These are phyloP conservation scores for Flexamia atlantica DNA, from an alignment of 2,888 invertebrate species.

Conservation along the genomic window DNA sequence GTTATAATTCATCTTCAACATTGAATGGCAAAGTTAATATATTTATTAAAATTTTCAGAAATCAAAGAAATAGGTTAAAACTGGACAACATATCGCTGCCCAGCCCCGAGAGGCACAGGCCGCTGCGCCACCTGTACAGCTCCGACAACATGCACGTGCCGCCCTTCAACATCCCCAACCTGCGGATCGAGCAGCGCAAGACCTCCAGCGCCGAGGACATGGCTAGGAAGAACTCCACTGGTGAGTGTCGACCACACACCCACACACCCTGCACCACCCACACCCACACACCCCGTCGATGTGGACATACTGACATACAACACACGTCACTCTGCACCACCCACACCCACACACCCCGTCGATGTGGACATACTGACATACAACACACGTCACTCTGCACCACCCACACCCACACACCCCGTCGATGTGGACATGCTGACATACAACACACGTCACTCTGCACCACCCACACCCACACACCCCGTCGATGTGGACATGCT, in stretches of 20 bases:
- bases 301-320: conserved; percentile 24
- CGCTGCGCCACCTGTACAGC: conserved; percentile 88
- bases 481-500: not conserved
- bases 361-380: not conserved
- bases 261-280: conserved; percentile 5
- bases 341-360: conserved; percentile 7
- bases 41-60: conserved; percentile 79
- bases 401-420: conserved; percentile 6
- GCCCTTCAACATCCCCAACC: conserved; percentile 92
- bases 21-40: too few species aligned
- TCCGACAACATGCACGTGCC: conserved; percentile 92
- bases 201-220: conserved; percentile 95
- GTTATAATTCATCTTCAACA: too few species aligned
- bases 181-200: conserved; percentile 91
- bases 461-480: not conserved
- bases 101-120: conserved; percentile 86
- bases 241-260: conserved; percentile 73
- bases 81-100: conserved; percentile 87
- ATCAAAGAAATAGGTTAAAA: conserved; percentile 93
- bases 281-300: conserved; percentile 5
- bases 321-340: not conserved
- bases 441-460: too few species aligned
- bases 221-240: conserved; percentile 91
- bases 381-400: too few species aligned
- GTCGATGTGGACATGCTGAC: not conserved